Conservation (phyloP, 2,113 vertebrate species). For the Carassius gibelio region DNA sequence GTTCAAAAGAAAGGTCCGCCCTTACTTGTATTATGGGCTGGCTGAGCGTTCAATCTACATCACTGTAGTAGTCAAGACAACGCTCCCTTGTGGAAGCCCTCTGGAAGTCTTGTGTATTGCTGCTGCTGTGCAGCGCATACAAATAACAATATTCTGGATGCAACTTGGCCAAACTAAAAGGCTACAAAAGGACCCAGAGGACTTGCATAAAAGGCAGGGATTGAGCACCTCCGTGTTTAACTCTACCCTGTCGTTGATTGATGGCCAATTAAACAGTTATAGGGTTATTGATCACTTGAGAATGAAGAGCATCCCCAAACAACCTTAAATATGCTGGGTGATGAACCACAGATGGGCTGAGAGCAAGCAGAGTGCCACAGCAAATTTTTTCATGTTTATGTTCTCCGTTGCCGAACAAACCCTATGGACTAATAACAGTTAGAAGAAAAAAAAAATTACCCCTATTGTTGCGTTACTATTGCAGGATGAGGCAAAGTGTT, state of each 20-base stretch:
- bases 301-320: conserved; percentile 64
- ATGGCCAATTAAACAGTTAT: conserved; percentile 79
- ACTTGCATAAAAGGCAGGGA: conserved; percentile 74
- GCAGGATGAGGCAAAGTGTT: conserved; percentile 4
- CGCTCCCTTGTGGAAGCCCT: conserved; percentile 73
- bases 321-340: conserved; percentile 51
- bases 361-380: not conserved
- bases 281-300: conserved; percentile 74
- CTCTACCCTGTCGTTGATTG: conserved; percentile 74
- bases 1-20: conserved; percentile 8
- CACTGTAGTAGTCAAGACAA: not conserved
- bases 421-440: conserved; percentile 33
- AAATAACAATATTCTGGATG: conserved; percentile 65
- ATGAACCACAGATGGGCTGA: conserved; percentile 43
- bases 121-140: conserved; percentile 70
- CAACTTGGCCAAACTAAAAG: conserved; percentile 62
- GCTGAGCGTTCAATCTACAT: not conserved
- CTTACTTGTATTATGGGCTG: not conserved
- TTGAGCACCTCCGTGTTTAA: conserved; percentile 74
- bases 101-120: conserved; percentile 67
- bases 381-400: conserved; percentile 48
- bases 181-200: conserved; percentile 69
- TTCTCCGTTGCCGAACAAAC: conserved; percentile 15
- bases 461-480: conserved; percentile 15
- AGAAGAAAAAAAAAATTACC: conserved; percentile 10